These are phyloP conservation scores for Thymallus thymallus DNA, from an alignment of 2,113 vertebrate genomes.

Conservation along the genomic window DNA sequence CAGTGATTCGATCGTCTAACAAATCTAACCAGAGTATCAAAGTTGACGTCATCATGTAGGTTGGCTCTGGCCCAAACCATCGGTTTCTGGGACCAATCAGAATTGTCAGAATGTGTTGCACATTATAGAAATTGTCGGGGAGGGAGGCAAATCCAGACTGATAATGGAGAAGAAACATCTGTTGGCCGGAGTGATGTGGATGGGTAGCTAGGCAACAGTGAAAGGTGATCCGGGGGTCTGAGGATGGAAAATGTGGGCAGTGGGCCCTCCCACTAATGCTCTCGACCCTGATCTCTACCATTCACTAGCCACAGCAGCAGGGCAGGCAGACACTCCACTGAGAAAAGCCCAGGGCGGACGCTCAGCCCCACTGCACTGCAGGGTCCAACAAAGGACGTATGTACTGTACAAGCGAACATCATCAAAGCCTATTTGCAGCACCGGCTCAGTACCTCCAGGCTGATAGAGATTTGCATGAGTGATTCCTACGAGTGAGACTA, in stretches of 20 bases:
- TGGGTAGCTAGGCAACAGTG: constrained; percentile 39
- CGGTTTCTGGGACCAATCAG: too few species aligned
- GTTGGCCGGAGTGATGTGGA: not conserved
- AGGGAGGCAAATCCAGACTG: too few species aligned
- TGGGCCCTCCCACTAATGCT: constrained; percentile 49
- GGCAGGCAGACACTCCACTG: constrained; percentile 10
- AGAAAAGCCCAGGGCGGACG: constrained; percentile 11
- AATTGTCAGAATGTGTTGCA: too few species aligned
- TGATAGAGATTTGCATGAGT: not conserved
- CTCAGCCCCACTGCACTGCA: constrained; percentile 25
- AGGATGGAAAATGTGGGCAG: constrained; percentile 61
- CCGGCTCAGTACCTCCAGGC: not conserved
- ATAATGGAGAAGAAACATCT: too few species aligned
- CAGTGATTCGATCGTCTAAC: too few species aligned
- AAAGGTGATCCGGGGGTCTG: constrained; percentile 54
- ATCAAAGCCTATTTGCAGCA: constrained; percentile 1
- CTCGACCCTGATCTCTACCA: constrained; percentile 64
- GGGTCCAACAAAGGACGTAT: constrained; percentile 8
- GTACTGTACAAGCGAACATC: constrained; percentile 14
- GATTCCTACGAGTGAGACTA: constrained; percentile 8
- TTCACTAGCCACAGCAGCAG: constrained; percentile 39
- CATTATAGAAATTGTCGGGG: too few species aligned
- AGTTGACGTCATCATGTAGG: too few species aligned
- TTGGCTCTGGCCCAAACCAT: too few species aligned
- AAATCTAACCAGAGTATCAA: too few species aligned